Evolutionary conservation across 1,140 invertebrate species (phyloP).

Genomic region (Brachionus manjavacas): DNA sequence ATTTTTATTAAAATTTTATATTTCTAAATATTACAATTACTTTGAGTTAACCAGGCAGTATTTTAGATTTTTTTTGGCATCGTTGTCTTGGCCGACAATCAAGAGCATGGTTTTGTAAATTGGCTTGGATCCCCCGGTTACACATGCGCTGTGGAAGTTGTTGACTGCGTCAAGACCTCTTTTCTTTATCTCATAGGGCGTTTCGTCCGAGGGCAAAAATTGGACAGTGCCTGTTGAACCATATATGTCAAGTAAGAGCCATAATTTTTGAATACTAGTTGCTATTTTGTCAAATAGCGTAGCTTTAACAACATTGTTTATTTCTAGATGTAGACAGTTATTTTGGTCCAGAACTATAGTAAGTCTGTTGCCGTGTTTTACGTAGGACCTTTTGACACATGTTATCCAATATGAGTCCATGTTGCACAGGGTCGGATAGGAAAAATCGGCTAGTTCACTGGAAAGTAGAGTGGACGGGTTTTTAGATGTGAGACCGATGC

Average conservation of each 20-base stretch:
- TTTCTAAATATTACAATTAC: neutral
- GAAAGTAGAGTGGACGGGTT: slow-evolving; percentile 49
- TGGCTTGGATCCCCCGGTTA: slow-evolving; percentile 50
- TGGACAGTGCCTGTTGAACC: slow-evolving; percentile 45
- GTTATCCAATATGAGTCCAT: slow-evolving; percentile 55
- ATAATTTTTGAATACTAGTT: slow-evolving; percentile 46
- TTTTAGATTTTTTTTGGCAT: slow-evolving; percentile 40
- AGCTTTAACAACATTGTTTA: slow-evolving; percentile 55
- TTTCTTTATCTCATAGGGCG: slow-evolving; percentile 55
- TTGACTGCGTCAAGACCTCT: slow-evolving; percentile 55
- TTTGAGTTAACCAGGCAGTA: neutral
- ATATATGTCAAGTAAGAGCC: slow-evolving; percentile 56
- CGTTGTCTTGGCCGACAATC: slow-evolving; percentile 46
- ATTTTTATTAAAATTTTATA: neutral
- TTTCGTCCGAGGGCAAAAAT: slow-evolving; percentile 44
- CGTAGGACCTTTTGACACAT: slow-evolving; percentile 50
- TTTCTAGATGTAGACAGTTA: slow-evolving; percentile 55
- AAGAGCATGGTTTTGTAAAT: slow-evolving; percentile 52
- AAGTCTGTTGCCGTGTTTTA: slow-evolving; percentile 47
- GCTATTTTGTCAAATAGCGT: slow-evolving; percentile 51
- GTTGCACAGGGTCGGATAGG: slow-evolving; percentile 51
- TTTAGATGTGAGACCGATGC: slow-evolving; percentile 53
- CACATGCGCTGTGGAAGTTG: slow-evolving; percentile 55
- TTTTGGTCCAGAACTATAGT: slow-evolving; percentile 51
- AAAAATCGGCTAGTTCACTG: slow-evolving; percentile 51